These are phyloP conservation scores for Tinea semifulvella DNA, from an alignment of 2,888 invertebrate genomes.

Conservation along the genomic window DNA sequence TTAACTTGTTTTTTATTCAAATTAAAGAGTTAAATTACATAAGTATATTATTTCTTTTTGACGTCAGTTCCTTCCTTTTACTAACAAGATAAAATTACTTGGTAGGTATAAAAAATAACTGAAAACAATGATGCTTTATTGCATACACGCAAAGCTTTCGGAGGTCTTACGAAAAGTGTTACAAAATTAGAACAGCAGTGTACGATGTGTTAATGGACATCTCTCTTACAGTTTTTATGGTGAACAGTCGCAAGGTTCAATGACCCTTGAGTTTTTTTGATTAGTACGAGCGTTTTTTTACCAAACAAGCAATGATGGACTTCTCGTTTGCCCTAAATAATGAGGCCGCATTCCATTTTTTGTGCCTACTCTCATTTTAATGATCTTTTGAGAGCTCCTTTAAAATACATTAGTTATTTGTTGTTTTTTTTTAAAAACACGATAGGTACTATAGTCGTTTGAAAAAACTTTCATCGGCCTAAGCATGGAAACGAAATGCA, in stretches of 20 bases:
- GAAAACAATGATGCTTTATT: no score
- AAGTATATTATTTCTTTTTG: no score
- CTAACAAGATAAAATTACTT: no score
- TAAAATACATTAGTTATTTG: neutral
- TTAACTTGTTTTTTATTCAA: no score
- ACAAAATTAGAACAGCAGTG: constrained; percentile 7
- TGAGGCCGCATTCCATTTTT: neutral
- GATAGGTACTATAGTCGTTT: no score
- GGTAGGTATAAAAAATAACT: no score
- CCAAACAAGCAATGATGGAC: neutral
- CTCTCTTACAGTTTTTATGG: constrained; percentile 5
- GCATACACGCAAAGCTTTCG: neutral
- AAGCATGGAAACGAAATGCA: no score
- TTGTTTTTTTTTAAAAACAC: no score
- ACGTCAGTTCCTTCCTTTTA: no score
- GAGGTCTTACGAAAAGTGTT: constrained; percentile 5
- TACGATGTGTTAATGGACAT: neutral
- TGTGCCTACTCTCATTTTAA: neutral
- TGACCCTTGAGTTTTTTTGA: constrained; percentile 1
- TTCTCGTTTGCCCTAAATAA: constrained; percentile 5
- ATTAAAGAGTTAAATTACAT: no score
- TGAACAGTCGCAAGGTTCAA: constrained; percentile 5
- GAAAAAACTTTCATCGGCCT: no score
- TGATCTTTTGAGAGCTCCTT: neutral
- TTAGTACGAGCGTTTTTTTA: neutral